phyloP scores from a whole-genome alignment of 2,113 vertebrate species.

The Thymallus thymallus region DNA sequence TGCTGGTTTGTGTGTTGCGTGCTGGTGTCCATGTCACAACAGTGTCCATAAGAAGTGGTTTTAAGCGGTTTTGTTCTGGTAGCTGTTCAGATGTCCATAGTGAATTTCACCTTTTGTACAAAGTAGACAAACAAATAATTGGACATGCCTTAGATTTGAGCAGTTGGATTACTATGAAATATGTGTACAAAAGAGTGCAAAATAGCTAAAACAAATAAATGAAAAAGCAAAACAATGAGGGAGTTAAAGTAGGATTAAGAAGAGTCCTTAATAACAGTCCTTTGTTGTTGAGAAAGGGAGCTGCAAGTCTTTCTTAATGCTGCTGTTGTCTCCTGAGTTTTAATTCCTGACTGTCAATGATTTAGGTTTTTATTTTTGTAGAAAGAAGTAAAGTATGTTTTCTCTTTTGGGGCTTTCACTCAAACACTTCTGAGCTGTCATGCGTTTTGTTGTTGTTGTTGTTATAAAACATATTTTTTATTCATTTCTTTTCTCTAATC shows the following conservation, averaged over 20 bases:
- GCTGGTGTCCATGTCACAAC: neutral
- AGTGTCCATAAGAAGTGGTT: constrained; percentile 65
- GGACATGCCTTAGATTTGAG: constrained; percentile 40
- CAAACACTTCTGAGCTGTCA: constrained; percentile 62
- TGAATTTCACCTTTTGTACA: constrained; percentile 35
- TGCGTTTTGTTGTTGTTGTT: constrained; percentile 56
- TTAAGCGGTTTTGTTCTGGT: constrained; percentile 71
- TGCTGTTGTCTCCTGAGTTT: constrained; percentile 71
- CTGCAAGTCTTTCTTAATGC: constrained; percentile 64
- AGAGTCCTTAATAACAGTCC: constrained; percentile 12
- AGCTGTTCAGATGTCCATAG: constrained; percentile 52
- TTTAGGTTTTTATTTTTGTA: constrained; percentile 39
- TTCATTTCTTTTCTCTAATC: neutral
- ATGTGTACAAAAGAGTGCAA: constrained; percentile 55
- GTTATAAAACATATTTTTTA: constrained; percentile 2
- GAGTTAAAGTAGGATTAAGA: constrained; percentile 27
- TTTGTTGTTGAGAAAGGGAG: constrained; percentile 52
- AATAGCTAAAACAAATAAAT: constrained; percentile 54
- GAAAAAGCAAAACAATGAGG: constrained; percentile 43
- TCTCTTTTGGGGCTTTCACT: constrained; percentile 60
- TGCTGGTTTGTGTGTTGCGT: neutral
- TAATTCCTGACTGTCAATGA: neutral
- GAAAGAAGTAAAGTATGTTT: constrained; percentile 49
- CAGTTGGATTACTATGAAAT: constrained; percentile 34
- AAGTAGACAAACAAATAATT: constrained; percentile 8